These are phyloP conservation scores for Poecile montanus DNA, from an alignment of 2,797 vertebrate genomes.

Conservation along the genomic window DNA sequence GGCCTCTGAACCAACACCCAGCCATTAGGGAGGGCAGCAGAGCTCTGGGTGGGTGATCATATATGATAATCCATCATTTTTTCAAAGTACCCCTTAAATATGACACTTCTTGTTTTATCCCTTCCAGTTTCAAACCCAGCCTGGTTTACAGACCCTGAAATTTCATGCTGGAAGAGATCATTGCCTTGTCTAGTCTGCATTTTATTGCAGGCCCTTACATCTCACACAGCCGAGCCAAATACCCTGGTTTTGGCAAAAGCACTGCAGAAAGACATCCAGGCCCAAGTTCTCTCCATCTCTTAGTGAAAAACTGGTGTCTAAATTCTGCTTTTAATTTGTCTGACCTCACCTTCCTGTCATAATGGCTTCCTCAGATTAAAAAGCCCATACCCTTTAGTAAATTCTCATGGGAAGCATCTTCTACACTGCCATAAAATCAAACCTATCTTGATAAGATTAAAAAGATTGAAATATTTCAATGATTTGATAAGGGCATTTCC, in stretches of 20 bases:
- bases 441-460: background rate
- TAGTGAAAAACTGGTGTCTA: background rate
- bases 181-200: background rate
- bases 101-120: background rate
- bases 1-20: background rate
- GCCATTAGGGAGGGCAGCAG: background rate
- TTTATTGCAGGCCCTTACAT: background rate
- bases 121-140: background rate
- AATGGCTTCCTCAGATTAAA: background rate
- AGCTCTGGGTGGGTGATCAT: background rate
- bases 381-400: background rate
- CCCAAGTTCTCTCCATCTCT: background rate
- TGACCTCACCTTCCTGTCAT: background rate
- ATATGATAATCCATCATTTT: background rate
- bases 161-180: background rate
- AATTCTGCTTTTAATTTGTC: background rate
- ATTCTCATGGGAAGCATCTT: background rate
- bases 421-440: background rate
- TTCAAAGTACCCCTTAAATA: background rate
- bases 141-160: background rate
- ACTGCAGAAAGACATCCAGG: background rate
- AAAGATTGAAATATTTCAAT: background rate
- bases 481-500: background rate
- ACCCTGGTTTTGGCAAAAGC: background rate
- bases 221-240: background rate